Conservation (phyloP, 1,140 invertebrate species). For the Hypothenemus hampei region DNA sequence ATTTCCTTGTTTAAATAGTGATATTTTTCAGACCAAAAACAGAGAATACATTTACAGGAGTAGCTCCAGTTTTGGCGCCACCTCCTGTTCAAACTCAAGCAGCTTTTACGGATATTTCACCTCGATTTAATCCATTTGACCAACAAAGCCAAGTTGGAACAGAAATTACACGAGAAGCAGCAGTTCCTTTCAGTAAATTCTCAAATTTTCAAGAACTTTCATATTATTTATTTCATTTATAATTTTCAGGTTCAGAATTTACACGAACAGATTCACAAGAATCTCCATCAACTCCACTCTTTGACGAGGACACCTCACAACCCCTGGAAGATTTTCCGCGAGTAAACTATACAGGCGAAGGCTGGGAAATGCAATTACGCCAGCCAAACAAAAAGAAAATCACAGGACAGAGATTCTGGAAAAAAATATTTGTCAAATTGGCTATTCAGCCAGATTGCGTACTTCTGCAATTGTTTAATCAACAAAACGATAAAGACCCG, state of each 20-base stretch:
- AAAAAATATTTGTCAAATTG: conserved; percentile 88
- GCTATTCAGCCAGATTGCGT: conserved; percentile 76
- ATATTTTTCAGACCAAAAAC: conserved; percentile 59
- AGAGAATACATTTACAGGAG: conserved; percentile 41
- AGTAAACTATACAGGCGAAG: conserved; percentile 71
- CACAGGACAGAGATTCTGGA: conserved; percentile 96
- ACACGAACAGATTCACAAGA: conserved; percentile 64
- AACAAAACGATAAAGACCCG: conserved; percentile 80
- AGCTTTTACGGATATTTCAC: conserved; percentile 50
- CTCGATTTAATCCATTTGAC: conserved; percentile 71
- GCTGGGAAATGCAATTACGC: conserved; percentile 95
- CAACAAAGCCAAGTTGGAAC: conserved; percentile 54
- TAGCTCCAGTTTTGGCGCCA: conserved; percentile 69
- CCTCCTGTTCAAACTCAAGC: conserved; percentile 55
- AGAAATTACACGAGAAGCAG: conserved; percentile 39
- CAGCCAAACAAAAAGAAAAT: conserved; percentile 99
- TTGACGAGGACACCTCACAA: conserved; percentile 90
- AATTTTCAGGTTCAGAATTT: conserved; percentile 23
- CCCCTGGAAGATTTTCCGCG: conserved; percentile 86
- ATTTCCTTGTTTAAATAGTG: background rate
- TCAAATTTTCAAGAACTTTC: too few relatives aligned
- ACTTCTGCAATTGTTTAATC: conserved; percentile 80
- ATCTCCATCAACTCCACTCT: conserved; percentile 85
- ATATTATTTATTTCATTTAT: too few relatives aligned
- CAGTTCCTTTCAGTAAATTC: conserved; percentile 35